Evolutionary conservation across 2,797 vertebrate genomes (phyloP).

Genomic region (Labeo calbasu): DNA sequence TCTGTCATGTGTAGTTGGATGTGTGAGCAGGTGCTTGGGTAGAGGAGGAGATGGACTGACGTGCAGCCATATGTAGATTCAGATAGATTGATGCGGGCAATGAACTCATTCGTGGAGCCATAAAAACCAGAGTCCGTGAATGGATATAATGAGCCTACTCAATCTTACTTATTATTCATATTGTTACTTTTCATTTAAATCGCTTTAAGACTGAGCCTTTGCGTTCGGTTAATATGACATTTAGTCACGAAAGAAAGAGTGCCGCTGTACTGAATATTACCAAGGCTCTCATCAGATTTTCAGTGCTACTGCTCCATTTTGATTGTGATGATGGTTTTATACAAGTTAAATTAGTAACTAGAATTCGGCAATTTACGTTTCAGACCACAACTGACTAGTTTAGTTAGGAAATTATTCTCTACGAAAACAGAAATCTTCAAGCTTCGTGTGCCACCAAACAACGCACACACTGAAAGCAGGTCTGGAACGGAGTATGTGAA

Average conservation of each 20-base stretch:
- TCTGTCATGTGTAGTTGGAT: not conserved
- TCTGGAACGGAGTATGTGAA: not conserved
- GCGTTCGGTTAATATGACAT: constrained; percentile 2
- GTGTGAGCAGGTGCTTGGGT: constrained; percentile 27
- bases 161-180: constrained; percentile 18
- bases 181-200: constrained; percentile 7
- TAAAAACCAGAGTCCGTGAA: not conserved
- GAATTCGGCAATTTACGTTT: not conserved
- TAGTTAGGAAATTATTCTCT: not conserved
- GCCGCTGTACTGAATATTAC: not conserved
- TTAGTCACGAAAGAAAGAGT: not conserved
- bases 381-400: not conserved
- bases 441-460: not conserved
- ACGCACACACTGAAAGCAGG: not conserved
- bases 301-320: not conserved
- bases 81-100: constrained; percentile 17
- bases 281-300: not conserved
- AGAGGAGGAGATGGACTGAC: not conserved
- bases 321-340: not conserved
- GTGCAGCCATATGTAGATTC: constrained; percentile 21
- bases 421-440: not conserved
- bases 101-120: not conserved
- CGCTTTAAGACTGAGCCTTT: not conserved
- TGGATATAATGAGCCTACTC: not conserved
- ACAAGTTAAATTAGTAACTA: not conserved